These are phyloP conservation scores for Lissocephala sabroskyi DNA, from an alignment of 2,888 invertebrate species.

Conservation along the genomic window DNA sequence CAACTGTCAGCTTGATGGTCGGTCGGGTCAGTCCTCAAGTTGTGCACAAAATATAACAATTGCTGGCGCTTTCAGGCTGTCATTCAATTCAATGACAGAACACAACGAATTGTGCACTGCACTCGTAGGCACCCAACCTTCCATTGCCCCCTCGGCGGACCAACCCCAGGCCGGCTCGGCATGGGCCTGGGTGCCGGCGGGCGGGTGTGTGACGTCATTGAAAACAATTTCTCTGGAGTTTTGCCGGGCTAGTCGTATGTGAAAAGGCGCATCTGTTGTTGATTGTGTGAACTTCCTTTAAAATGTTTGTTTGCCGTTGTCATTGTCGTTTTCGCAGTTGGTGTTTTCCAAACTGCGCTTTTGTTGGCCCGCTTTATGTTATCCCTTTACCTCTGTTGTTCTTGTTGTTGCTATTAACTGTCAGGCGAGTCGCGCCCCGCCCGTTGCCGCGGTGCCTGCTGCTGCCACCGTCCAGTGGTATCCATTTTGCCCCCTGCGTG, in stretches of 20 bases:
- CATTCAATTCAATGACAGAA: constrained; percentile 63
- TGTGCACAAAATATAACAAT: neutral
- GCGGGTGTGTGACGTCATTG: constrained; percentile 30
- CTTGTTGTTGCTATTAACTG: no score
- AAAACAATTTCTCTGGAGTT: constrained; percentile 62
- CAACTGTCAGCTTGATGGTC: no score
- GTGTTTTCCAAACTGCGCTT: neutral
- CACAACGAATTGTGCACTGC: constrained; percentile 50
- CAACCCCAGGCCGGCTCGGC: neutral
- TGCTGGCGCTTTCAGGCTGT: constrained; percentile 21
- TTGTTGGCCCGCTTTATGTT: constrained; percentile 8
- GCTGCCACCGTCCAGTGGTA: no score
- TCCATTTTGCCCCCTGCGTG: neutral
- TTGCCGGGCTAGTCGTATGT: constrained; percentile 62
- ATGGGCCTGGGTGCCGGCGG: constrained; percentile 17
- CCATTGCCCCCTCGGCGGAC: constrained; percentile 1
- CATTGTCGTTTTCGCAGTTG: constrained; percentile 6
- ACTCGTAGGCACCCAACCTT: neutral
- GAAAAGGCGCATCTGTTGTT: constrained; percentile 65
- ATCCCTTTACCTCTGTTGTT: neutral
- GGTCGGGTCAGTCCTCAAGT: no score
- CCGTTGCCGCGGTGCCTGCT: no score
- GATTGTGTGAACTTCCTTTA: constrained; percentile 64
- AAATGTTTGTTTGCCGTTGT: constrained; percentile 50
- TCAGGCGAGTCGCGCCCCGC: no score